Evolutionary conservation across 2,888 invertebrate species (phyloP).

Genomic region (Orthosia cruda): DNA sequence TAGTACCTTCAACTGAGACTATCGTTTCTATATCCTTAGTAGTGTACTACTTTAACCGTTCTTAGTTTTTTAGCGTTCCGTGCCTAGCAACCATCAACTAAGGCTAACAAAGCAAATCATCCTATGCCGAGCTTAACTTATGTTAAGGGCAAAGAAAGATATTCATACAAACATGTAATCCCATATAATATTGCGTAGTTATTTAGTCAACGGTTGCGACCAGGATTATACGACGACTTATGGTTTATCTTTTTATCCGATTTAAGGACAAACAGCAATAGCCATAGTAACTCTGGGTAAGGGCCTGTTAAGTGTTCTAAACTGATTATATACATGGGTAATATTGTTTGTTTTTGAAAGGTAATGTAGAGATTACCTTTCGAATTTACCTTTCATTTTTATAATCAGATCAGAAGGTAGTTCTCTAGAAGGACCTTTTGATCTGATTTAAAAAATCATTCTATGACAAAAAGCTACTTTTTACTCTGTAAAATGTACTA

Average conservation of each 20-base stretch:
- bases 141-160: slow-evolving; percentile 38
- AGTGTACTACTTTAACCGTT: background rate
- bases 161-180: slow-evolving; percentile 39
- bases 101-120: slow-evolving; percentile 27
- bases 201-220: slow-evolving; percentile 4
- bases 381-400: too few species aligned
- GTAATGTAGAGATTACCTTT: too few species aligned
- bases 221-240: too few species aligned
- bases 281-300: background rate
- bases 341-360: too few species aligned
- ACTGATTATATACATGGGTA: too few species aligned
- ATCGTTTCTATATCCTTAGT: background rate
- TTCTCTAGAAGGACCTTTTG: too few species aligned
- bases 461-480: too few species aligned
- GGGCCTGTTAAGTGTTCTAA: background rate
- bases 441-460: too few species aligned
- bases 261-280: background rate
- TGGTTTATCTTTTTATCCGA: slow-evolving; percentile 10
- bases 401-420: too few species aligned
- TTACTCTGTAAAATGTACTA: too few species aligned
- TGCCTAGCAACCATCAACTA: slow-evolving; percentile 16
- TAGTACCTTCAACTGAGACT: background rate
- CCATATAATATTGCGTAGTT: slow-evolving; percentile 23
- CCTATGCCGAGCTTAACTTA: slow-evolving; percentile 48
- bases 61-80: too few species aligned